Evolutionary conservation across 1,140 invertebrate genomes (phyloP), one percentile per base, ranked within the genome.

Genomic region (Neodiprion pinetum): DNA sequence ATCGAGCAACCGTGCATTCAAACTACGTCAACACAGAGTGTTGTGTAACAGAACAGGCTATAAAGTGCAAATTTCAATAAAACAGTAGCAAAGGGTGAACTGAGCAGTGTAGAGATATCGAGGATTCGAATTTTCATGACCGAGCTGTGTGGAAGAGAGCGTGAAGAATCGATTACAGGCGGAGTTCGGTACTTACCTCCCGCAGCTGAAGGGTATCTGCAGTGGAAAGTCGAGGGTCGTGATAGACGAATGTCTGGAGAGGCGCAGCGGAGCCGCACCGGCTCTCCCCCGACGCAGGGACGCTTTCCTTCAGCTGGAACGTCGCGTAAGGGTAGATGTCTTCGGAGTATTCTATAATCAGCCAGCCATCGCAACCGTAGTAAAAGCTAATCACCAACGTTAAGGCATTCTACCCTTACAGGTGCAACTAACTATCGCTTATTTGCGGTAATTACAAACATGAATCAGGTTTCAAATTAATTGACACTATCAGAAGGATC

Each of bases 261-360:
- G 96, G 95, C 69, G 95, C 94, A 83, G 96, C 96, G 74, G 95
- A 95, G 82, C 94, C 96, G 89, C 96, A 96, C 67, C 95, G 95
- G 85, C 95, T 96, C 86, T 96, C 95, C 81, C 94, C 94, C 86
- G 95, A 95, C 8, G 95, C 92, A 73, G 94, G 94, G 82, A 96
- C 96, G 70, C 95, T 94, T 80, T 88, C 87, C 79, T 89, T 87
- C 77, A 97, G 89, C 85, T 97, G 95, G 87, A 96, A 96, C 48
- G 96, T 97, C 65, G 95, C 96, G 87, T 97, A 96, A 1, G 95
- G 95, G 85, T 95, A 97, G 76, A 96, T 95, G 86, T 97, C 96
- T 89, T 96, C 95, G 77, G 95, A 95, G 86, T 96, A 96, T 84
- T 96, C 95, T 94, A 88, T 28, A 81, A 83, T 49, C 76, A 71